A percentile compares a stretch with the other conserved stretches of the same genome.
Evolutionary conservation across 1,140 invertebrate genomes (phyloP).

Genomic region (Papilio dardanus): DNA sequence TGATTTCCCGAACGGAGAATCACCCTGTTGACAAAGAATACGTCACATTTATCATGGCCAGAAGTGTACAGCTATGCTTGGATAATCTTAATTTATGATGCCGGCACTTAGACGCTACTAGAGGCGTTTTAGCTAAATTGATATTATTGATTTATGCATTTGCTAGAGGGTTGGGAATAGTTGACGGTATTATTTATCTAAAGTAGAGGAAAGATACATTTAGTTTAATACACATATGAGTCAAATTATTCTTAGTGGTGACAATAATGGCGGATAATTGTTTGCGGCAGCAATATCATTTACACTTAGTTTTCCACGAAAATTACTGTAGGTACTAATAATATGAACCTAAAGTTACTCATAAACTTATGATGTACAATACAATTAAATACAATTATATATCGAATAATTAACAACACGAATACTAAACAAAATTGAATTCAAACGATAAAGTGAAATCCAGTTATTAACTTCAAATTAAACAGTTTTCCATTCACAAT

Average conservation of each 20-base stretch:
- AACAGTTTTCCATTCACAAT: neutral
- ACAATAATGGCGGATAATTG: neutral
- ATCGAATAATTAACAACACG: constrained; percentile 2
- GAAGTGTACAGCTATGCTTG: neutral
- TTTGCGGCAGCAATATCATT: neutral
- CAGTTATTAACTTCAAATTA: constrained; percentile 2
- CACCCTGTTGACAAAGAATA: constrained; percentile 87
- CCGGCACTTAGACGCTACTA: constrained; percentile 13
- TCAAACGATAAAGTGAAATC: constrained; percentile 22
- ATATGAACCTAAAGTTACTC: too few relatives aligned
- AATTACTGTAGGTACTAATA: too few relatives aligned
- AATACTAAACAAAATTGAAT: neutral
- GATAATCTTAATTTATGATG: constrained; percentile 35
- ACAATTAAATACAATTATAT: neutral
- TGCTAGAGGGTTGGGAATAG: neutral
- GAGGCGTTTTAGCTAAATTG: constrained; percentile 37
- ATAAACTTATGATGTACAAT: neutral
- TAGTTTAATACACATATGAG: neutral
- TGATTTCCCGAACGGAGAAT: constrained; percentile 97
- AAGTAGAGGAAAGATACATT: neutral
- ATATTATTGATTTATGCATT: constrained; percentile 32
- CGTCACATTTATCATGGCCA: constrained; percentile 54
- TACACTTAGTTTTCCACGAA: too few relatives aligned
- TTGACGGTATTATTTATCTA: neutral
- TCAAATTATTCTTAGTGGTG: neutral